phyloP scores from a whole-genome alignment of 2,797 vertebrate species.

The Lepilemur ruficaudatus region DNA sequence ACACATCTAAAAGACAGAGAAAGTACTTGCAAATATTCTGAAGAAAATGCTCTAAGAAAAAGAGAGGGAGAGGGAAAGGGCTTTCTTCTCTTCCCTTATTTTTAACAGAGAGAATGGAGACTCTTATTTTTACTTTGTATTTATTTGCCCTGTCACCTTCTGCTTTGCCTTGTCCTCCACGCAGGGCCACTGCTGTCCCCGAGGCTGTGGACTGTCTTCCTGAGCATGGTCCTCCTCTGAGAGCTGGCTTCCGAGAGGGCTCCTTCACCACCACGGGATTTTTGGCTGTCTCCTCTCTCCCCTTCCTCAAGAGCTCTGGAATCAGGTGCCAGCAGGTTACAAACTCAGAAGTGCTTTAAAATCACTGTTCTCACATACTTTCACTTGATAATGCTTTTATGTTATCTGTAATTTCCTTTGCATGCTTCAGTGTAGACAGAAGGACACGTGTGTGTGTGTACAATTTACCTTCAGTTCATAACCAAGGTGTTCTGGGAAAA shows the following conservation, averaged over 20 bases:
- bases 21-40: not conserved
- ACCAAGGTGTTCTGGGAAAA: not conserved
- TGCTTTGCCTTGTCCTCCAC: accelerated
- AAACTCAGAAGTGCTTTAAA: not conserved
- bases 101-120: not conserved
- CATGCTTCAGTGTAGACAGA: not conserved
- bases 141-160: accelerated
- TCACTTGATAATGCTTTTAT: accelerated
- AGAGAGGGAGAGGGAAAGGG: too few species aligned
- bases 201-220: not conserved
- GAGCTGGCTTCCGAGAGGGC: accelerated
- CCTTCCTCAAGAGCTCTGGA: not conserved
- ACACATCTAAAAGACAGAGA: not conserved
- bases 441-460: accelerated
- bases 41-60: not conserved
- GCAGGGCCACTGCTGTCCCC: accelerated
- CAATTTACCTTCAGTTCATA: not conserved
- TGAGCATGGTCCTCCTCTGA: accelerated
- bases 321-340: not conserved
- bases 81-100: too few species aligned
- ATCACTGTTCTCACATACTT: not conserved
- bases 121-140: accelerated
- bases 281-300: not conserved
- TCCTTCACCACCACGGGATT: accelerated
- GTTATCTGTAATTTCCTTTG: not conserved